Evolutionary conservation across 2,797 vertebrate species (phyloP).

Genomic region (Adrianichthys oophorus): DNA sequence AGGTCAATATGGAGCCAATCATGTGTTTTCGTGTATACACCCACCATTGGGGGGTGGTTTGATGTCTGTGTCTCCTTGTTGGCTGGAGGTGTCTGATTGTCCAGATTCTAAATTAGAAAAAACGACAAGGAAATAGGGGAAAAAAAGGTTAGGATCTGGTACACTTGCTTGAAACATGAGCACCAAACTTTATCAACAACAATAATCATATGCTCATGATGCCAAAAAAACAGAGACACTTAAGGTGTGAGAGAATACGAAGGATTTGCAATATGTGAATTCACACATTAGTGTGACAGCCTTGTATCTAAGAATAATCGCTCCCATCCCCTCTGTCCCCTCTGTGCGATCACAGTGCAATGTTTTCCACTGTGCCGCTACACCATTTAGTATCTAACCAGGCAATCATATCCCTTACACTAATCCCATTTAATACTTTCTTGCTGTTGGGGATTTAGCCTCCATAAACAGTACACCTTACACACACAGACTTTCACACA

Average conservation of each 20-base stretch:
- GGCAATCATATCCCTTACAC: slow-evolving; percentile 66
- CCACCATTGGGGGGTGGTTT: slow-evolving; percentile 93
- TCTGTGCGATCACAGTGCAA: slow-evolving; percentile 68
- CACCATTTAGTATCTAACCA: slow-evolving; percentile 71
- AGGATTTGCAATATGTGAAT: slow-evolving; percentile 52
- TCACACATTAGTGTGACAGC: slow-evolving; percentile 55
- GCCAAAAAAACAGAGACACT: slow-evolving; percentile 40
- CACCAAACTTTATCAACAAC: slow-evolving; percentile 25
- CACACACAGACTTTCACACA: slow-evolving; percentile 30
- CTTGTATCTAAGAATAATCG: slow-evolving; percentile 53
- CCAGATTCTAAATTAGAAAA: slow-evolving; percentile 78
- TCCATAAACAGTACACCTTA: slow-evolving; percentile 71
- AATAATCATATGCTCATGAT: slow-evolving; percentile 24
- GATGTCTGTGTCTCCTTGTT: slow-evolving; percentile 94
- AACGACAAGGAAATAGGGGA: slow-evolving; percentile 16
- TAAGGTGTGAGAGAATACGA: slow-evolving; percentile 52
- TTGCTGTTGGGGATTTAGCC: slow-evolving; percentile 73
- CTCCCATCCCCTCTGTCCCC: slow-evolving; percentile 40
- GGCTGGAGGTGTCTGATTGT: slow-evolving; percentile 95
- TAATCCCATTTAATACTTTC: slow-evolving; percentile 78
- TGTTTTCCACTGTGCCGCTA: slow-evolving; percentile 67
- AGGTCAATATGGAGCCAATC: not conserved
- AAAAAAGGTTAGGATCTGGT: slow-evolving; percentile 35
- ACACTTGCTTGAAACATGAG: slow-evolving; percentile 21
- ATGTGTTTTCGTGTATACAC: slow-evolving; percentile 21